A percentile compares a stretch with the other conserved stretches of the same genome.
Conservation (phyloP, 2,113 vertebrate species). For the Isichthys henryi region DNA sequence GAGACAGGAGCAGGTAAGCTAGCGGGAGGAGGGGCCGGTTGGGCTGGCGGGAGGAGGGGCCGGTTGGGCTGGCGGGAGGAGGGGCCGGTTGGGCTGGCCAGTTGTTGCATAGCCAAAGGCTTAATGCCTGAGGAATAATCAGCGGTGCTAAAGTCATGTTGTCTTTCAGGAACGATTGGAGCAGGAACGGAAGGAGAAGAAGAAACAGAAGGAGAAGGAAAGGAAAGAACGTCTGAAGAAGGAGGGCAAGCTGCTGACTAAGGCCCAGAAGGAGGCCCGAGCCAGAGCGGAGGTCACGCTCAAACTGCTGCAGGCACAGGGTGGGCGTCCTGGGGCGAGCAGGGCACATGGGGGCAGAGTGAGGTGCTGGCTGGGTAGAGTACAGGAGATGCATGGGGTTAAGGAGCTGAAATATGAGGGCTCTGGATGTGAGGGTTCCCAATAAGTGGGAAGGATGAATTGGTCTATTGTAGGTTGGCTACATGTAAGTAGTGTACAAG, state of each 20-base stretch:
- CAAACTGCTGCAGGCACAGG: constrained; percentile 86
- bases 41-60: not conserved
- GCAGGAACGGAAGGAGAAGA: constrained; percentile 88
- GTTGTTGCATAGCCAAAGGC: not conserved
- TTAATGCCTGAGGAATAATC: not conserved
- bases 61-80: not conserved
- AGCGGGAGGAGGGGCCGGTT: not conserved
- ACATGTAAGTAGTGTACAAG: not conserved
- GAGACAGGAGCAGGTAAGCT: constrained; percentile 79
- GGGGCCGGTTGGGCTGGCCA: not conserved
- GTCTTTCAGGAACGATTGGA: constrained; percentile 79
- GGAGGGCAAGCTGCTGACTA: constrained; percentile 91
- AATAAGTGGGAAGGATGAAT: not conserved
- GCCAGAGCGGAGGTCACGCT: constrained; percentile 84
- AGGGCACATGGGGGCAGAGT: not conserved
- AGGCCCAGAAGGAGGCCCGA: constrained; percentile 81
- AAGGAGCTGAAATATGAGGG: not conserved
- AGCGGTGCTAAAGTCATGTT: not conserved
- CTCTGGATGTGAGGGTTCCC: not conserved
- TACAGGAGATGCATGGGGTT: not conserved
- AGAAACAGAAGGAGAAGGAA: constrained; percentile 96
- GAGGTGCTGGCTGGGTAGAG: not conserved
- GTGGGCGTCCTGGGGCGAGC: constrained; percentile 49
- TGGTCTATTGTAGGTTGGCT: not conserved
- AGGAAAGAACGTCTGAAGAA: constrained; percentile 94